A percentile compares a stretch with the other conserved stretches of the same genome.
Evolutionary conservation across 1,140 invertebrate genomes (phyloP).

Genomic region (Luehdorfia chinensis): DNA sequence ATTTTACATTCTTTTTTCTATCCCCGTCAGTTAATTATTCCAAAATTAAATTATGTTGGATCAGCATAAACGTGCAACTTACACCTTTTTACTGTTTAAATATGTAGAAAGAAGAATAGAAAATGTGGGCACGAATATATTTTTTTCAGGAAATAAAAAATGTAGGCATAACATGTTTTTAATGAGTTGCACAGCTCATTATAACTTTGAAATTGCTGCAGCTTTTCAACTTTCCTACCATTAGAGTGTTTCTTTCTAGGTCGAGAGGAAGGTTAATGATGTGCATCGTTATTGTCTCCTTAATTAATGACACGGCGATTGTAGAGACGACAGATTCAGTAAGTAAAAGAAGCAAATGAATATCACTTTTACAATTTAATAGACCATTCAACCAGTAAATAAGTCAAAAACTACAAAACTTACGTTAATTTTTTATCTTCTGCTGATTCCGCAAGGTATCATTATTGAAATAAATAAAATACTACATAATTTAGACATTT

Average conservation of each 20-base stretch:
- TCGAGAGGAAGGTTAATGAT: constrained; percentile 7
- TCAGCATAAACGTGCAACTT: too few relatives aligned
- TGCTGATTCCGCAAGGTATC: background rate
- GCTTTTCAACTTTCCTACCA: constrained; percentile 4
- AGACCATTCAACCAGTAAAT: too few relatives aligned
- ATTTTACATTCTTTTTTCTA: too few relatives aligned
- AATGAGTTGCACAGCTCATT: constrained; percentile 8
- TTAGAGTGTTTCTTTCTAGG: background rate
- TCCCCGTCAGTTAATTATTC: too few relatives aligned
- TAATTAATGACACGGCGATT: background rate
- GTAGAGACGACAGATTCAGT: background rate
- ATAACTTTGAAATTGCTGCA: constrained; percentile 1
- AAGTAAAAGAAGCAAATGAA: background rate
- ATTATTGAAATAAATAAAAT: too few relatives aligned
- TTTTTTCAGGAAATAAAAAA: background rate
- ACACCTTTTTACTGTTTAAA: too few relatives aligned
- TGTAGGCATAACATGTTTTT: constrained; percentile 5
- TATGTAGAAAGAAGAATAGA: too few relatives aligned
- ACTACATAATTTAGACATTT: too few relatives aligned
- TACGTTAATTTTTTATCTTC: too few relatives aligned
- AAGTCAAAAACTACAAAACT: too few relatives aligned
- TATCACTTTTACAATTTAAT: background rate
- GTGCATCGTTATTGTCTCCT: constrained; percentile 4
- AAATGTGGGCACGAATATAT: too few relatives aligned
- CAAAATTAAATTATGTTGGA: too few relatives aligned